Conservation (phyloP, 2,797 vertebrate species). For the Cynopterus sphinx region DNA sequence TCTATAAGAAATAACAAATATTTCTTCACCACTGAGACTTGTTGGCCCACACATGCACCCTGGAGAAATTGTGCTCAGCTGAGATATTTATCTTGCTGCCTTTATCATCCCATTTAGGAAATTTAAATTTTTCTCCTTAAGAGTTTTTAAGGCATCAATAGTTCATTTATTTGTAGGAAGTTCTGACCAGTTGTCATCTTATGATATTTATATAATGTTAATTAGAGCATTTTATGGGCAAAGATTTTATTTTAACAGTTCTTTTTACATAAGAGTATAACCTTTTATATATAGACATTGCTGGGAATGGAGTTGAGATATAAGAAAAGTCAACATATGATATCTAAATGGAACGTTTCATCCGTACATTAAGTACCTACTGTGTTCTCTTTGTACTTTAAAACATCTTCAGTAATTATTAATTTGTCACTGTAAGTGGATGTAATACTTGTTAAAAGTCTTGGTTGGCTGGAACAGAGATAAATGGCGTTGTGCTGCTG, state of each 20-base stretch:
- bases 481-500: background rate
- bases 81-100: background rate
- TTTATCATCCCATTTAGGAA: background rate
- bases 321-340: background rate
- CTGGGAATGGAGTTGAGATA: background rate
- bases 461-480: background rate
- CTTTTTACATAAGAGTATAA: background rate
- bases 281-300: background rate
- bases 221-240: background rate
- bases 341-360: background rate
- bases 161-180: background rate
- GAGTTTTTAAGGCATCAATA: background rate
- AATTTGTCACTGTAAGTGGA: background rate
- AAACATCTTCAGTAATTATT: conserved; percentile 11
- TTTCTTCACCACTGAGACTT: background rate
- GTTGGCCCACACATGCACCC: background rate
- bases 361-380: background rate
- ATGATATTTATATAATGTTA: background rate
- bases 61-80: background rate
- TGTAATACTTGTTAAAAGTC: background rate
- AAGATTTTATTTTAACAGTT: background rate
- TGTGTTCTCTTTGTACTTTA: background rate
- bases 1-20: background rate
- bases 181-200: background rate
- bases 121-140: background rate